A percentile compares a stretch with the other conserved stretches of the same genome.
These are phyloP conservation scores for Loris lydekkerianus DNA, from an alignment of 2,797 vertebrate species.

Conservation along the genomic window DNA sequence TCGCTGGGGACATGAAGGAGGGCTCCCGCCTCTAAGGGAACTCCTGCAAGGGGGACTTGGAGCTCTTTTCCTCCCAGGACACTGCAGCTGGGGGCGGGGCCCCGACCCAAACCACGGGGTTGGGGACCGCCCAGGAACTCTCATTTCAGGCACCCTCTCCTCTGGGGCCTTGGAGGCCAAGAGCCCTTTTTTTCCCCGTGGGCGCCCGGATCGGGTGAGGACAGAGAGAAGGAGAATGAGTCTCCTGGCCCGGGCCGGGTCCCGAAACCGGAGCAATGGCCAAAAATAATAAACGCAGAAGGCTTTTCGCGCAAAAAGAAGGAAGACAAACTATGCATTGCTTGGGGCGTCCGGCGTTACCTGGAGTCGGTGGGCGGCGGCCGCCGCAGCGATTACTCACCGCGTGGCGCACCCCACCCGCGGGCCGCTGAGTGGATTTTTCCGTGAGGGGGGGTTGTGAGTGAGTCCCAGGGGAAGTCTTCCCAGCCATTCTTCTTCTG, in stretches of 20 bases:
- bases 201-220: neutral
- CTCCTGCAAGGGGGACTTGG: neutral
- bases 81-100: neutral
- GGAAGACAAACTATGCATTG: slow-evolving; percentile 68
- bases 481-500: neutral
- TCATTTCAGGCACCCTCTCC: neutral
- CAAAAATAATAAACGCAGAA: slow-evolving; percentile 77
- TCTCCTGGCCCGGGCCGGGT: slow-evolving; percentile 49
- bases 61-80: neutral
- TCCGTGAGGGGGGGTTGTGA: slow-evolving; percentile 72
- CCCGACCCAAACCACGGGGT: neutral
- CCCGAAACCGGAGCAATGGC: slow-evolving; percentile 65
- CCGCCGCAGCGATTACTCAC: slow-evolving; percentile 81
- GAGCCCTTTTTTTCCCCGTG: neutral
- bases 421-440: slow-evolving; percentile 85
- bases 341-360: slow-evolving; percentile 77
- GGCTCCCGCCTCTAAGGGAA: neutral
- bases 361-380: slow-evolving; percentile 81
- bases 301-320: slow-evolving; percentile 39
- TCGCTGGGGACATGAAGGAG: neutral
- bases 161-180: neutral
- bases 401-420: slow-evolving; percentile 83
- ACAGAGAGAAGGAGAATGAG: neutral
- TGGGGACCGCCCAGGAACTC: slow-evolving; percentile 18
- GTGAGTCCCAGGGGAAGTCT: neutral